phyloP scores from a whole-genome alignment of 1,140 invertebrate genomes.

The Tetramorium parvispinum region DNA sequence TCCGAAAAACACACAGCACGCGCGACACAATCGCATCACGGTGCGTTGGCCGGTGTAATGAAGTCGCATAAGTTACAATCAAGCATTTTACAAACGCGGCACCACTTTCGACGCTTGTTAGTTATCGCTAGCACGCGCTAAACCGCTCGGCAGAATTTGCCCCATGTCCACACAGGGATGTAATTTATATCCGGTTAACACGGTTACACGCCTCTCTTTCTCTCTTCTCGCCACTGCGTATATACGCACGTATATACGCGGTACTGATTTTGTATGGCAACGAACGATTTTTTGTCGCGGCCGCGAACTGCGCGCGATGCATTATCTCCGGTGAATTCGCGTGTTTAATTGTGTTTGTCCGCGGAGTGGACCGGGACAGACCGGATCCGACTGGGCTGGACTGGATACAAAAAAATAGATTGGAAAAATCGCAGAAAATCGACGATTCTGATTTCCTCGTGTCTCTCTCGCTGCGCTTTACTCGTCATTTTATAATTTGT shows the following conservation, averaged over 20 bases:
- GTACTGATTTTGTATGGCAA: conserved; percentile 5
- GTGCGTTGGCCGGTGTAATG: conserved; percentile 34
- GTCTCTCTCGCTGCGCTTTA: neutral
- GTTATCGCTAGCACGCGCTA: conserved; percentile 41
- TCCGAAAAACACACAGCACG: conserved; percentile 47
- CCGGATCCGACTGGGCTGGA: neutral
- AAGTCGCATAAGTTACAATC: conserved; percentile 57
- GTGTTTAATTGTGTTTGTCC: conserved; percentile 25
- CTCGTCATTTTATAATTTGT: neutral
- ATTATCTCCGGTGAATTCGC: conserved; percentile 33
- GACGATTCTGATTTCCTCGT: neutral
- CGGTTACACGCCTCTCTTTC: neutral
- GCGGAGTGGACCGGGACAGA: neutral
- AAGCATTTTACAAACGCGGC: conserved; percentile 37
- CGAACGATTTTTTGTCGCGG: conserved; percentile 16
- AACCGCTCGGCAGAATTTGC: conserved; percentile 33
- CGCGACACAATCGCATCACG: conserved; percentile 43
- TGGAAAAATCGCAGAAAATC: conserved; percentile 36
- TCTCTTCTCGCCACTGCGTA: neutral
- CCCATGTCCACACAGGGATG: neutral
- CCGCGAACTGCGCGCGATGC: neutral
- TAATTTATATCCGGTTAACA: conserved; percentile 49
- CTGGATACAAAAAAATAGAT: conserved; percentile 24
- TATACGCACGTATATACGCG: too few relatives aligned
- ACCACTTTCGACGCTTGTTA: conserved; percentile 38